Evolutionary conservation across 2,888 invertebrate genomes (phyloP).

Genomic region (Stictocephala bisonia): DNA sequence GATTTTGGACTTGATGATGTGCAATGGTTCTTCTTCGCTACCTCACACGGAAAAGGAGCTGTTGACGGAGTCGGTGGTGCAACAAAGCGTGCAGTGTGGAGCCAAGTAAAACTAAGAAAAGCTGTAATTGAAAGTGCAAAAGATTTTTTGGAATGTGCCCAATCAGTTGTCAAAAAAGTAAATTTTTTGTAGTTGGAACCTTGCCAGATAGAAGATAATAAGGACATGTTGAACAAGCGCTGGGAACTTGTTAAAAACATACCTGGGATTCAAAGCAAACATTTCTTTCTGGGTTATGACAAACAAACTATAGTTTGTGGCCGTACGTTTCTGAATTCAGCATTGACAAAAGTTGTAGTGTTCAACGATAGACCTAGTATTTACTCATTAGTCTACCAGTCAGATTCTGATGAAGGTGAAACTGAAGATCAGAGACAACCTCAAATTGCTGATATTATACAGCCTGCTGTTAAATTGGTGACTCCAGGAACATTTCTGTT

Average conservation of each 20-base stretch:
- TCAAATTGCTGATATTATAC: background rate
- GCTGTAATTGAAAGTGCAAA: slow-evolving; percentile 7
- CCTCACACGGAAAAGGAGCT: slow-evolving; percentile 50
- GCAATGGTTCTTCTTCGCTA: slow-evolving; percentile 50
- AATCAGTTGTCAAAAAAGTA: background rate
- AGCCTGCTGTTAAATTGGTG: background rate
- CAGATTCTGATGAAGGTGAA: background rate
- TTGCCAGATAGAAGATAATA: background rate
- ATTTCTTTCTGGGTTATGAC: background rate
- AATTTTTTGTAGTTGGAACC: background rate
- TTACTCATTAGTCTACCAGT: background rate
- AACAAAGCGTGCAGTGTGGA: slow-evolving; percentile 46
- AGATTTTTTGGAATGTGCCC: background rate
- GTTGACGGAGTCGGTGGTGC: slow-evolving; percentile 52
- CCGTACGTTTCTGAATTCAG: background rate
- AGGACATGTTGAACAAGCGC: background rate
- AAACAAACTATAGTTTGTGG: background rate
- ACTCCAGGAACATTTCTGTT: background rate
- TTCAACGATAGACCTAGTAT: background rate
- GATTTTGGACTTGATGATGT: slow-evolving; percentile 43
- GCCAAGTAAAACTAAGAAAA: slow-evolving; percentile 25
- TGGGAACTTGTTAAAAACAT: background rate
- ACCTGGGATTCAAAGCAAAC: background rate
- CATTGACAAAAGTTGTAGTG: background rate
- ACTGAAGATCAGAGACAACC: too few relatives aligned